phyloP scores from a whole-genome alignment of 2,888 invertebrate species.

The Rotaria macrura region DNA sequence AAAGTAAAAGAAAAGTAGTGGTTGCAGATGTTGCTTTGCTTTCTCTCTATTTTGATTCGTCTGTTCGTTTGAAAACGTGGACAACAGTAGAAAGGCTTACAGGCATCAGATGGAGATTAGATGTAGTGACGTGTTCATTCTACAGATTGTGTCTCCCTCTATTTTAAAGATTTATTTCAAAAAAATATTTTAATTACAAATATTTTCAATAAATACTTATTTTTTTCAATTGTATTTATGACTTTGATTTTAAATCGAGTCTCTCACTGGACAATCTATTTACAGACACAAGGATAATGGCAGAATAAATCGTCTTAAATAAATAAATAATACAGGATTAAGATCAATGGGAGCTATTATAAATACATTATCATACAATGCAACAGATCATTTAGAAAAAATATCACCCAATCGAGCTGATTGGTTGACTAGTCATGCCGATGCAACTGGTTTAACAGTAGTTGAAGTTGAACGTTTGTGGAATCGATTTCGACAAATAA shows the following conservation, averaged over 20 bases:
- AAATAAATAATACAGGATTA: too few species aligned
- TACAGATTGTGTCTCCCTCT: not conserved
- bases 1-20: not conserved
- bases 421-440: slow-evolving; percentile 47
- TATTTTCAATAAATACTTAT: not conserved
- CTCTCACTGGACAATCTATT: not conserved
- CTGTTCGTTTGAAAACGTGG: not conserved
- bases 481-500: slow-evolving; percentile 46
- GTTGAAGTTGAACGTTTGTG: slow-evolving; percentile 48
- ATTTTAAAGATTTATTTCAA: not conserved
- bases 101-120: not conserved
- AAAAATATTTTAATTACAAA: not conserved
- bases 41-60: not conserved
- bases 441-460: slow-evolving; percentile 43
- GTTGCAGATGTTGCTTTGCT: not conserved
- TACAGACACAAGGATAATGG: not conserved
- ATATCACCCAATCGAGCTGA: not conserved
- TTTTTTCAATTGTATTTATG: not conserved
- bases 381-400: not conserved
- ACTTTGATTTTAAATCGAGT: not conserved
- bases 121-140: not conserved
- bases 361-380: not conserved
- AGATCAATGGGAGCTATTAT: not conserved
- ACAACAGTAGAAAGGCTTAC: not conserved
- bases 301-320: not conserved